Percentiles rank a stretch among this genome's conserved stretches.
Conservation (phyloP, 92 coral and sea anemone species). For the Phymanthus crucifer region DNA sequence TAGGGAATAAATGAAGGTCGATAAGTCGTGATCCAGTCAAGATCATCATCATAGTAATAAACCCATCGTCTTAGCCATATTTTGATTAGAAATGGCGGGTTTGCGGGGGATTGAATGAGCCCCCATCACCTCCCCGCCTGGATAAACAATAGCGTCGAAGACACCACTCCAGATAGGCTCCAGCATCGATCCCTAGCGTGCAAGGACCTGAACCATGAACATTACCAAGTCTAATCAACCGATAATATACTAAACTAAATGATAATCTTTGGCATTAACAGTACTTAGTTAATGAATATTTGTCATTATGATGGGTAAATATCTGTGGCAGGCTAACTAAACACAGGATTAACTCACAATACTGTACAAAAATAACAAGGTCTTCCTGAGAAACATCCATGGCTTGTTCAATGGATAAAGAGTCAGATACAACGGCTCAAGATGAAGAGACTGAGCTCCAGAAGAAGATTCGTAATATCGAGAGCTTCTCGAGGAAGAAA, state of each 20-base stretch:
- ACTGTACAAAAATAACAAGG: neutral
- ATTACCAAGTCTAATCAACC: constrained; percentile 15
- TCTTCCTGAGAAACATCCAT: neutral
- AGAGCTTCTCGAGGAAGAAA: constrained; percentile 22
- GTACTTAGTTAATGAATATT: constrained; percentile 6
- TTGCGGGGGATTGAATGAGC: neutral
- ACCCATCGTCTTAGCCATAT: neutral
- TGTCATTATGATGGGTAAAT: neutral
- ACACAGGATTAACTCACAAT: neutral
- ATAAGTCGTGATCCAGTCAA: no score
- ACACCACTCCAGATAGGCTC: neutral
- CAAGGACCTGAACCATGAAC: constrained; percentile 18
- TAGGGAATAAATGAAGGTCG: no score
- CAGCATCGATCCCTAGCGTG: constrained; percentile 23
- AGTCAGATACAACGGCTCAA: neutral
- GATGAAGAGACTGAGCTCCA: neutral
- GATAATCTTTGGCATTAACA: neutral
- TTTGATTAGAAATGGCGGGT: neutral
- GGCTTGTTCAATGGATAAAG: neutral
- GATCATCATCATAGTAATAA: neutral
- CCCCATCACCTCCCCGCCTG: constrained; percentile 5
- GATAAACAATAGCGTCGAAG: neutral
- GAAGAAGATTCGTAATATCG: neutral
- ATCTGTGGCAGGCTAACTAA: neutral
- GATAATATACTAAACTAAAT: neutral